Evolutionary conservation across 2,113 vertebrate species (phyloP), one percentile per base, ranked within the genome.

Genomic region (Gallinago jamesoni): DNA sequence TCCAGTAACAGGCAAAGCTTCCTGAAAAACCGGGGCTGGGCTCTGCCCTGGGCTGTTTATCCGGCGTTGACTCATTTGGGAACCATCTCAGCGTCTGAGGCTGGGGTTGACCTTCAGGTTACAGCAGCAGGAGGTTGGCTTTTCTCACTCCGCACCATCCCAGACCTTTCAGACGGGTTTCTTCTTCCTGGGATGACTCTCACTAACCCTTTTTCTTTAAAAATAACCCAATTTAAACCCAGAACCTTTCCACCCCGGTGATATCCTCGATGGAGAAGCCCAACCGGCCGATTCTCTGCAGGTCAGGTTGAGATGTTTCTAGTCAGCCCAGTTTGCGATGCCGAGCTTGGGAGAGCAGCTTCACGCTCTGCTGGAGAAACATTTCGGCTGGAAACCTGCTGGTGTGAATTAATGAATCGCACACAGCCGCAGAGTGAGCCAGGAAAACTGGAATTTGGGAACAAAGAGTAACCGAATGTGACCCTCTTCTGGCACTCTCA

Each of bases 1-100:
- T 50, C 63, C 84, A 60, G 2, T 14, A 87, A 55, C 52, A 87
- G 67, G 73, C 79, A 87, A 41, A 92, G 93, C 79, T 94, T 91
- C 85, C 92, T 83, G 94, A 45, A 84, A 18, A 82, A 75, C 31
- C 55, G 2, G 93, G 92, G 43, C 82, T 25, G 23, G 77, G 67
- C 78, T 57, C 66, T 86, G 78, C 93, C 82, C 56, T 37, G 67
- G 87, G 85, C 94, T 84, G 57, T 90, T 85, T 56, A 37, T 50
- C 2, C 1, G 4, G 23, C 11, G 6, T 28, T 90, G 95, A 92
- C 86, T 96, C 94, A 88, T 30, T 83, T 73, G 82, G 63, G 84
- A 85, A 80, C 62, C 3, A 4, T 74, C 86, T 84, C 1, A 0
- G 1, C 64, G 73, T 66, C 87, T 79, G 57, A 84, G 68, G 74